Conservation (phyloP, 2,797 vertebrate genomes). For the Pogoniulus pusillus region DNA sequence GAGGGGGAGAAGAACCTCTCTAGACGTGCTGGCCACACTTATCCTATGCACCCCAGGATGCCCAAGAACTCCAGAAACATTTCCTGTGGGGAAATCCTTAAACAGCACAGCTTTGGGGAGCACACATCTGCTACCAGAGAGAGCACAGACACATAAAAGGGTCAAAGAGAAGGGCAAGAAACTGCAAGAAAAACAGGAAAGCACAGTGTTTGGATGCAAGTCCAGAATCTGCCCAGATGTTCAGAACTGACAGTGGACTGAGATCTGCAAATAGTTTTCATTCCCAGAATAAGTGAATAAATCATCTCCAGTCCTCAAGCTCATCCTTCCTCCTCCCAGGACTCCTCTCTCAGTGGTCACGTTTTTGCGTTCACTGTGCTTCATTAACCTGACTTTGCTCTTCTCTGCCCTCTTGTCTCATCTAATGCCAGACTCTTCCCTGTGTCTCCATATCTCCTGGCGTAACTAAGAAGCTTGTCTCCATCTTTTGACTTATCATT, state of each 20-base stretch:
- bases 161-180: background rate
- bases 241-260: background rate
- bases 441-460: background rate
- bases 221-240: background rate
- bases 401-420: background rate
- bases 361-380: background rate
- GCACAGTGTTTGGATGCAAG: background rate
- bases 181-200: background rate
- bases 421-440: background rate
- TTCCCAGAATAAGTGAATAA: slow-evolving; percentile 30
- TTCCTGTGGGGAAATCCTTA: background rate
- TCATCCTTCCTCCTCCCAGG: background rate
- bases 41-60: too few relatives aligned
- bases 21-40: too few relatives aligned
- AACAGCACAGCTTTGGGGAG: background rate
- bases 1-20: too few relatives aligned
- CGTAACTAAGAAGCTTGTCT: background rate
- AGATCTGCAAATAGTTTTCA: slow-evolving; percentile 4
- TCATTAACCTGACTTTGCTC: background rate
- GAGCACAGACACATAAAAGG: background rate
- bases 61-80: background rate
- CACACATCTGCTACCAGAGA: background rate
- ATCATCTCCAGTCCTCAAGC: background rate
- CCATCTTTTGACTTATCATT: background rate
- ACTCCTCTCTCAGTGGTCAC: background rate